phyloP scores from a whole-genome alignment of 1,140 invertebrate genomes.

The Pristionchus pacificus region DNA sequence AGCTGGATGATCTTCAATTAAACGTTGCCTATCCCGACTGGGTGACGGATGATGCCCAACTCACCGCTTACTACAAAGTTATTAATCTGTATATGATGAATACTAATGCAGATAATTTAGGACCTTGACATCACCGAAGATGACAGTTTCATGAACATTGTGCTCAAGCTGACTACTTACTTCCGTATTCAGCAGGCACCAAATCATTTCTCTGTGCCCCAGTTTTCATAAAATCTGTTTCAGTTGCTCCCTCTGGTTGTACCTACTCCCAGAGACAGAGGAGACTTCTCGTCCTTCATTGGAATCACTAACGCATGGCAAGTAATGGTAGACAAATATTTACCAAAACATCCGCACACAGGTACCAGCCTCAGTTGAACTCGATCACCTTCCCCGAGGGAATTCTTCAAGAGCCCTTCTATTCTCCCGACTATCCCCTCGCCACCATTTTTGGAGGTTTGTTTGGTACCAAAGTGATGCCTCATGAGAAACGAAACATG shows the following conservation, averaged over 20 bases:
- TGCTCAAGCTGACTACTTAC: slow-evolving; percentile 1
- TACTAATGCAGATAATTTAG: too few relatives aligned
- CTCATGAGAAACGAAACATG: too few relatives aligned
- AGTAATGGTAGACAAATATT: background rate
- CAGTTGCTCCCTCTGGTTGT: too few relatives aligned
- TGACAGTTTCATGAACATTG: background rate
- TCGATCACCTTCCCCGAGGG: slow-evolving; percentile 48
- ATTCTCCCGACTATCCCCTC: slow-evolving; percentile 64
- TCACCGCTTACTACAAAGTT: slow-evolving; percentile 2
- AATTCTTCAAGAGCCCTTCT: slow-evolving; percentile 63
- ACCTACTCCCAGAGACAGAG: too few relatives aligned
- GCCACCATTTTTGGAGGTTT: slow-evolving; percentile 64
- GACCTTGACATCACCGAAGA: background rate
- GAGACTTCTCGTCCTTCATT: too few relatives aligned
- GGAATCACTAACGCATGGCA: too few relatives aligned
- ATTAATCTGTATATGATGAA: too few relatives aligned
- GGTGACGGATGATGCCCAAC: background rate
- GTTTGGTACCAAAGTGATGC: too few relatives aligned
- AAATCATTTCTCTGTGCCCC: too few relatives aligned
- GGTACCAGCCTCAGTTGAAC: slow-evolving; percentile 60
- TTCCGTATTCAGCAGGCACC: background rate
- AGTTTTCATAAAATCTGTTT: too few relatives aligned
- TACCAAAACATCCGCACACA: too few relatives aligned
- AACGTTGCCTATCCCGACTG: slow-evolving; percentile 7
- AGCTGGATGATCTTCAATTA: too few relatives aligned